phyloP scores from a whole-genome alignment of 2,113 vertebrate genomes.

The Seriola dumerili region DNA sequence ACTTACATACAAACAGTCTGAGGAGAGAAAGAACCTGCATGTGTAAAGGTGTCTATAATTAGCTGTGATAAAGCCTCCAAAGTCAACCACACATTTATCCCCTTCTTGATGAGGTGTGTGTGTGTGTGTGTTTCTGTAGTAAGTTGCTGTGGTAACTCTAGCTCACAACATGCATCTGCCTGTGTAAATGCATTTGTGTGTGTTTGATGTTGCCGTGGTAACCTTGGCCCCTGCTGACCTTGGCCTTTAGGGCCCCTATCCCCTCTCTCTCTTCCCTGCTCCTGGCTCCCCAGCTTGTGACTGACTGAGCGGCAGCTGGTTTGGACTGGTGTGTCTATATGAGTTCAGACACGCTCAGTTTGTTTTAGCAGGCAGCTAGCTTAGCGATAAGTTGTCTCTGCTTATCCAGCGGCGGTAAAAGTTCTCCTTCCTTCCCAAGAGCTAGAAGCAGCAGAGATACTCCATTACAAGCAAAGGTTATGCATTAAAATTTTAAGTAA shows the following conservation, averaged over 20 bases:
- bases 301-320: conserved; percentile 69
- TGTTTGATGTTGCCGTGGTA: conserved; percentile 59
- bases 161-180: conserved; percentile 50
- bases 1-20: neutral
- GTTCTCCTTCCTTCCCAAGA: neutral
- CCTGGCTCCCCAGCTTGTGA: conserved; percentile 39
- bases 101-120: conserved; percentile 11
- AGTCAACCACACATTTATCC: conserved; percentile 7
- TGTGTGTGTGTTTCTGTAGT: conserved; percentile 26
- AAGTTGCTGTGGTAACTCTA: conserved; percentile 52
- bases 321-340: conserved; percentile 81
- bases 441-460: neutral
- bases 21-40: neutral
- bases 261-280: conserved; percentile 45
- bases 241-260: conserved; percentile 78
- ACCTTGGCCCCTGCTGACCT: conserved; percentile 58
- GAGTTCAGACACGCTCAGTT: conserved; percentile 68
- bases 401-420: conserved; percentile 4
- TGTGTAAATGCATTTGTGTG: conserved; percentile 39
- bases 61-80: conserved; percentile 19
- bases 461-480: no score
- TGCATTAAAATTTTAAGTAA: no score
- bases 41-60: conserved; percentile 7
- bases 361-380: conserved; percentile 54
- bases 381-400: conserved; percentile 41